Base-by-base conservation (phyloP, 2,113 vertebrate species). In the Vulpes lagopus region DNA sequence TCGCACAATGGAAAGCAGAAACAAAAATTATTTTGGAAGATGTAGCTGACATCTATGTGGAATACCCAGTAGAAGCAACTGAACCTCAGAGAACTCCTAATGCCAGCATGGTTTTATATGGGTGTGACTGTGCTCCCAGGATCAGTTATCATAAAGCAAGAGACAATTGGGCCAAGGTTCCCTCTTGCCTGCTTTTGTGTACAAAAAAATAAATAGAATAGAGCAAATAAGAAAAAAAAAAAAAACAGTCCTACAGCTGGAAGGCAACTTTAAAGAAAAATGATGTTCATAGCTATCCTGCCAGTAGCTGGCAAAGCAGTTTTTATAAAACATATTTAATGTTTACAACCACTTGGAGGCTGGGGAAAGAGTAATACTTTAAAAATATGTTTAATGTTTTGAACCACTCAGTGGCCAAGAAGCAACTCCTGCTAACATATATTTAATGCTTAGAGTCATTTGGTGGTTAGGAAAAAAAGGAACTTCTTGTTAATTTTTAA, bases 251-350 rank as follows among this genome's bases (percentile, higher is more conserved):
- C 89, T 87, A 10, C 94, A 97, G 69, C 88, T 98, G 83, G 95
- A 98, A 98, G 96, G 89, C 51, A 98, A 96, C 96, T 97, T 98
- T 98, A 98, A 98, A 98, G 92, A 98, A 98, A 99, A 99, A 98
- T 96, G 4, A 97, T 98, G 89, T 95, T 98, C 85, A 87, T 67
- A 98, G 94, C 43, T 32, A 98, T 78, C 81, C 71, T 97, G 35
- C 81, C 93, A 97, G 95, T 86, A 98, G 89, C 96, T 98, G 94
- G 97, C 98, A 98, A 98, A 98, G 81, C 55, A 96, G 69, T 94
- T 98, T 98, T 98, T 98, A 96, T 97, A 98, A 98, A 98, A 98
- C 88, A 97, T 98, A 98, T 98, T 98, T 99, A 98, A 98, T 97
- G 93, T 98, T 98, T 98, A 98, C 93, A 98, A 83, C 95, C 15